Conservation (phyloP, 2,113 vertebrate genomes). For the Quiscalus mexicanus region DNA sequence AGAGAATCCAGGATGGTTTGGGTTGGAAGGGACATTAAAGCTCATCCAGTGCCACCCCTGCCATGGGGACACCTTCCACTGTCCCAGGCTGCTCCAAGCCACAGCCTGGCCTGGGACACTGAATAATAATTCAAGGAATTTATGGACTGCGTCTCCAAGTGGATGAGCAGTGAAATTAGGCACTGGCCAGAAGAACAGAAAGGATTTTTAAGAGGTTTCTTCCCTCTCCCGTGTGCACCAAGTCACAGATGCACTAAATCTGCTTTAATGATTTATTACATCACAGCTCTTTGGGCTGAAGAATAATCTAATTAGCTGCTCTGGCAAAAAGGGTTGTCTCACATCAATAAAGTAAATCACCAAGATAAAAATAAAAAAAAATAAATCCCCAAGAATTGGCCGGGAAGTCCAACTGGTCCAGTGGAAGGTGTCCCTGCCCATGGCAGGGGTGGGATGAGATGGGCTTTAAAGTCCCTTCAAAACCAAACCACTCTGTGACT, state of each 20-base stretch:
- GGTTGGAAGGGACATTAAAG: not conserved
- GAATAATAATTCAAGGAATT: not conserved
- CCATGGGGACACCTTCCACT: not conserved
- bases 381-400: not conserved
- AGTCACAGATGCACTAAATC: not conserved
- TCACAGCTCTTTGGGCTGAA: not conserved
- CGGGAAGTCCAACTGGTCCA: not conserved
- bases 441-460: not conserved
- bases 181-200: not conserved
- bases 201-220: not conserved
- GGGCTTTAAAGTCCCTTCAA: not conserved
- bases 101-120: not conserved
- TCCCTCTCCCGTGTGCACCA: not conserved
- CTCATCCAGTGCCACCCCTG: no score
- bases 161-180: not conserved
- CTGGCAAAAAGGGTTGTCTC: not conserved
- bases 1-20: not conserved
- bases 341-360: not conserved
- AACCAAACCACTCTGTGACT: not conserved
- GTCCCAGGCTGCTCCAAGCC: accelerated
- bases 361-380: not conserved
- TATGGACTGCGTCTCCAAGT: not conserved
- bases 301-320: not conserved
- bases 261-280: not conserved
- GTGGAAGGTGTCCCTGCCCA: not conserved